Evolutionary conservation across 2,797 vertebrate genomes (phyloP).

Genomic region (Chrosomus eos): DNA sequence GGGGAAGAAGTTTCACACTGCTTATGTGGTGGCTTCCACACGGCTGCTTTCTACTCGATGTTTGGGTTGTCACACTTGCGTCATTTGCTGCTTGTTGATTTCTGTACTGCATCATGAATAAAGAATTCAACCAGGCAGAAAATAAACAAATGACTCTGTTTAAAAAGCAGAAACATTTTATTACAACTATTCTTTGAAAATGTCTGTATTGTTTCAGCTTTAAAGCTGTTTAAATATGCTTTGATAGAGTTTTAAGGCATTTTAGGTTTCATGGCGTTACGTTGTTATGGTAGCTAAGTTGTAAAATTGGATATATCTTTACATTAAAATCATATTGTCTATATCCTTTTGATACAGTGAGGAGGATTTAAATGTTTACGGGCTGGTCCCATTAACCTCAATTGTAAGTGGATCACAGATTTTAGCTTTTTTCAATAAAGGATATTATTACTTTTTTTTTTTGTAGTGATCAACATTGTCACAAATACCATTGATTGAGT

Average conservation of each 20-base stretch:
- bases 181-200: neutral
- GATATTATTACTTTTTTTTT: neutral
- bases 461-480: neutral
- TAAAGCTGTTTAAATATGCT: neutral
- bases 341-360: neutral
- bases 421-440: neutral
- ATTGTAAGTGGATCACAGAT: too few relatives aligned
- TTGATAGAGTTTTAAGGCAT: neutral
- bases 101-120: neutral
- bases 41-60: neutral
- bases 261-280: neutral
- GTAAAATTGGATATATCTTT: neutral
- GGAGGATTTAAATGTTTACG: neutral
- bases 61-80: conserved; percentile 11
- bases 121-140: neutral
- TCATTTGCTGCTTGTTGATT: neutral
- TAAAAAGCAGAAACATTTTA: neutral
- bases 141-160: neutral
- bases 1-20: neutral
- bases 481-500: neutral
- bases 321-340: neutral
- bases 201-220: too few relatives aligned
- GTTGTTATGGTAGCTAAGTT: neutral
- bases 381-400: neutral
- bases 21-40: neutral